Evolutionary conservation across 2,888 invertebrate genomes (phyloP).

Genomic region (Onchidella celtica): DNA sequence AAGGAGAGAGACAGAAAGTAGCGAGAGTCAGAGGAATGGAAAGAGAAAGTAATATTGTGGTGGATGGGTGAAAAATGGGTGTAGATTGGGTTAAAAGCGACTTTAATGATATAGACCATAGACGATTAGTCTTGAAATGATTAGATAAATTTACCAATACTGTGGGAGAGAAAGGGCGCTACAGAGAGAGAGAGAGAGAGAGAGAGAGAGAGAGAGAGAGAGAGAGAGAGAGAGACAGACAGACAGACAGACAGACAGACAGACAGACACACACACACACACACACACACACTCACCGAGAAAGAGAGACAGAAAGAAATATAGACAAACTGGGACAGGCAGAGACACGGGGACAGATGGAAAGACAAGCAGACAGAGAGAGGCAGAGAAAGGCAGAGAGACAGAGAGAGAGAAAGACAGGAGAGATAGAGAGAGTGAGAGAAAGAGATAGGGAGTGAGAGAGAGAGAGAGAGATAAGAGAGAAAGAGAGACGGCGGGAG

Average conservation of each 20-base stretch:
- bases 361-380: background rate
- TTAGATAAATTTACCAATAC: too few species aligned
- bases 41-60: too few species aligned
- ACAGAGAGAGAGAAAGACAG: conserved; percentile 31
- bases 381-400: conserved; percentile 24
- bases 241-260: conserved; percentile 12
- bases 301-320: conserved; percentile 18
- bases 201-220: conserved; percentile 22
- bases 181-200: conserved; percentile 11
- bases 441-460: too few species aligned
- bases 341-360: background rate
- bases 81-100: too few species aligned
- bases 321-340: background rate
- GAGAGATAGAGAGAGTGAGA: too few species aligned
- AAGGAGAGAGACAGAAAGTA: too few species aligned
- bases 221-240: conserved; percentile 18
- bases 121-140: too few species aligned
- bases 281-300: conserved; percentile 34
- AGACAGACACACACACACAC: conserved; percentile 29
- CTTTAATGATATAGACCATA: too few species aligned
- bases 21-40: too few species aligned
- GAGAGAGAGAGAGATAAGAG: too few species aligned
- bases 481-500: background rate
- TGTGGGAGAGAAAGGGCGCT: background rate
- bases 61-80: too few species aligned